phyloP scores from a whole-genome alignment of 2,797 vertebrate species.

The Pangasius djambal region DNA sequence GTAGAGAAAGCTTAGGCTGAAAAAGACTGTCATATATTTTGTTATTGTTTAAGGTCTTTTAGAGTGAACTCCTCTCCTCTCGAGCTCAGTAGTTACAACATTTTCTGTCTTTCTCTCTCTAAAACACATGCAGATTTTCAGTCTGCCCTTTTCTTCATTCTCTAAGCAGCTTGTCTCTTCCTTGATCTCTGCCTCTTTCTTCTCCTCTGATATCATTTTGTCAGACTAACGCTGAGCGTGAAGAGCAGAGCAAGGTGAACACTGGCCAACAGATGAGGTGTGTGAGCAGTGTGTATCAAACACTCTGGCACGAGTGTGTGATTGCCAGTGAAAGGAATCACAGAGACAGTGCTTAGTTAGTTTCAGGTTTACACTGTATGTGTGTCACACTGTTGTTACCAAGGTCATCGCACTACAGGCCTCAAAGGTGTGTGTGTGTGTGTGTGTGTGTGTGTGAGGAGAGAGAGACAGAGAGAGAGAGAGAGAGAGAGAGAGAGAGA shows the following conservation, averaged over 20 bases:
- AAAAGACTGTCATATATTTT: not conserved
- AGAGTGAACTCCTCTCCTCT: not conserved
- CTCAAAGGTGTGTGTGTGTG: no score
- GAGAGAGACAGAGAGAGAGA: not conserved
- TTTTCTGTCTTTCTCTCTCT: not conserved
- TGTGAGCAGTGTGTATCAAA: not conserved
- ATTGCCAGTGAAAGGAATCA: not conserved
- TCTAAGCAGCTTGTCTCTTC: not conserved
- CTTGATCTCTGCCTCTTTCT: not conserved
- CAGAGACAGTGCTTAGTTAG: conserved; percentile 15
- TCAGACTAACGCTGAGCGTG: no score
- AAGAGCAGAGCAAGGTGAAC: conserved; percentile 5
- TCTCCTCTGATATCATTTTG: not conserved
- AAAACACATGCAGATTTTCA: not conserved
- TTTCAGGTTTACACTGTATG: conserved; percentile 3
- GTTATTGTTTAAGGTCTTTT: not conserved
- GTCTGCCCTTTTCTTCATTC: not conserved
- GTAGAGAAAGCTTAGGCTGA: not conserved
- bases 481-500: not conserved
- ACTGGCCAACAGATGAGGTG: not conserved
- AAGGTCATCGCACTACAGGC: not conserved
- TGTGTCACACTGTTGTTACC: conserved; percentile 7
- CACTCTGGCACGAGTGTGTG: not conserved
- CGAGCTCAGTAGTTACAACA: not conserved
- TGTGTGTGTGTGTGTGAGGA: conserved; percentile 4